Base-by-base conservation (phyloP, 2,797 vertebrate genomes). In the Pseudomugil gertrudae region DNA sequence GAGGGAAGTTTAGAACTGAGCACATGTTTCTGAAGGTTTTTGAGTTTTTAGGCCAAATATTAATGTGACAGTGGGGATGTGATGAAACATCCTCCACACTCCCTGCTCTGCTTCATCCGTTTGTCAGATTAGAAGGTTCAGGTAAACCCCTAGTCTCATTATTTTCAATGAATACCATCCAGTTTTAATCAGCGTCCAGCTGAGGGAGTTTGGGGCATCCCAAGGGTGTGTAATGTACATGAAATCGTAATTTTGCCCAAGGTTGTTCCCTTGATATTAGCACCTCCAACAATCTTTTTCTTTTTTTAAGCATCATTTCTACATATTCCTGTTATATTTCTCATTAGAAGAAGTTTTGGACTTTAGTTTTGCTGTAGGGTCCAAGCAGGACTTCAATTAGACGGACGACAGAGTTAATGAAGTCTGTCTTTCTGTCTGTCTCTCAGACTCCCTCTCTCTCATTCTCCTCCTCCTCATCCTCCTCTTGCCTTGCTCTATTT, bases 401-500 rank as follows among this genome's bases (percentile, higher is more conserved):
- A 90, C 76, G 85, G 87, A 87, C 86, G 83, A 74, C 78, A 74
- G 84, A 90, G 89, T 90, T 90, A 91, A 92, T 91, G 88, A 90
- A 90, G 80, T 90, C 84, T 89, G 57, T 82, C 85, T 85, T 77
- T 87, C 78, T 73, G 27, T 59, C 74, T 32, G 13, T 64, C n/a
- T 57, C 47, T 51, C 35, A 40, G 29, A 59, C 70, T 69, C 77
- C 32, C 32, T 26, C 57, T 55, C 73, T 55, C 58, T 55, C 58
- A 71, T 59, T 36, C 3, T 30, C 64, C 50, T 72, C 72, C 54
- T 66, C 59, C 75, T 84, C 81, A 82, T 88, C 87, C 84, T 84
- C 86, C 69, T 88, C 87, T 84, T 89, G 91, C 82, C 81, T 86
- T 90, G 92, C 92, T 94, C 92, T 93, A 92, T 94, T 95, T 94